These are phyloP conservation scores for Pinna nobilis DNA, from an alignment of 1,140 invertebrate genomes.

Conservation along the genomic window DNA sequence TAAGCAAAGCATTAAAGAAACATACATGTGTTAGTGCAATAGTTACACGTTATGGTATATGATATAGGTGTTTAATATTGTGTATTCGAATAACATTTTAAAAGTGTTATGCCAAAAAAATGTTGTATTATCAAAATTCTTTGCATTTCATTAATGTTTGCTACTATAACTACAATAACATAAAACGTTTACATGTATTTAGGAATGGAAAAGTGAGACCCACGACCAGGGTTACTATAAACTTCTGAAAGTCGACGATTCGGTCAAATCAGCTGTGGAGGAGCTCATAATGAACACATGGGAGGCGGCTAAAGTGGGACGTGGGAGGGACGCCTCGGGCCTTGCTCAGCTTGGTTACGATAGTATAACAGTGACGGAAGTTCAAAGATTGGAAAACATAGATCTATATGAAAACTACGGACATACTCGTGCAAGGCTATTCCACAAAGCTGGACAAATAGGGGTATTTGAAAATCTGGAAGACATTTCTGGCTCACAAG, in stretches of 20 bases:
- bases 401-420: constrained; percentile 44
- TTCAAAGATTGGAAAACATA: constrained; percentile 51
- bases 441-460: constrained; percentile 41
- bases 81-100: too few relatives aligned
- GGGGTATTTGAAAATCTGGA: constrained; percentile 23
- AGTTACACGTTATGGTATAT: too few relatives aligned
- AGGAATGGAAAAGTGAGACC: constrained; percentile 4
- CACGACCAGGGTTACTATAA: constrained; percentile 11
- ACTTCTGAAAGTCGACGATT: constrained; percentile 25
- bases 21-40: too few relatives aligned
- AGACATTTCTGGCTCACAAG: constrained; percentile 6
- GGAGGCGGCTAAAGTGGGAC: constrained; percentile 38
- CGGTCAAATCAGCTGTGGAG: constrained; percentile 21
- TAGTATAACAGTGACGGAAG: constrained; percentile 40
- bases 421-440: constrained; percentile 28
- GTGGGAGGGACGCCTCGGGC: constrained; percentile 46
- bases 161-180: too few relatives aligned
- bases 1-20: too few relatives aligned
- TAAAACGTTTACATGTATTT: too few relatives aligned
- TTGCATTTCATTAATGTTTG: too few relatives aligned
- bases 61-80: too few relatives aligned
- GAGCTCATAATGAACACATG: constrained; percentile 37
- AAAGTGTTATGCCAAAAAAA: too few relatives aligned
- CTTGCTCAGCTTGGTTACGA: constrained; percentile 22
- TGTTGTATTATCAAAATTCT: too few relatives aligned